These are phyloP conservation scores for Anagrus nilaparvatae DNA, from an alignment of 1,140 invertebrate species.

Conservation along the genomic window DNA sequence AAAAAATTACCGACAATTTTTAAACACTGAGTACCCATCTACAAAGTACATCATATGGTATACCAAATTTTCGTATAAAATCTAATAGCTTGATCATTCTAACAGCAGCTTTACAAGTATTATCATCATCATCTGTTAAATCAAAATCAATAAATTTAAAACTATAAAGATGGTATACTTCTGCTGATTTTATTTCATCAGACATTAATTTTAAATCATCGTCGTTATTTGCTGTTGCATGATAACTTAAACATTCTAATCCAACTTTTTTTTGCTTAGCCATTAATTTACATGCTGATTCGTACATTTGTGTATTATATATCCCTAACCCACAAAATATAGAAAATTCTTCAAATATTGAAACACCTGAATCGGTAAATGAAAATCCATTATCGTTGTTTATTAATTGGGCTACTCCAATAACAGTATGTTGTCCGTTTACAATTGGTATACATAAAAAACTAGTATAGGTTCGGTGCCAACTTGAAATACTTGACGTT, in stretches of 20 bases:
- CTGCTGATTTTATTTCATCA: slow-evolving; percentile 66
- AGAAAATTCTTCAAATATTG: slow-evolving; percentile 90
- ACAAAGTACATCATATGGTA: slow-evolving; percentile 88
- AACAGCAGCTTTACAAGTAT: slow-evolving; percentile 82
- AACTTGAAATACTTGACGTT: no score
- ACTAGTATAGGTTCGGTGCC: slow-evolving; percentile 50
- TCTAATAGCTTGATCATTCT: slow-evolving; percentile 91
- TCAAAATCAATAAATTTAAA: slow-evolving; percentile 86
- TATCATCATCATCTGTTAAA: slow-evolving; percentile 79
- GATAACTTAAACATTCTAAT: slow-evolving; percentile 90
- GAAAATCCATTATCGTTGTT: slow-evolving; percentile 58
- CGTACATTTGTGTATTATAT: slow-evolving; percentile 96
- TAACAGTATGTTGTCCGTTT: slow-evolving; percentile 75
- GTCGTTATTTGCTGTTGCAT: slow-evolving; percentile 84
- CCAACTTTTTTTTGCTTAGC: slow-evolving; percentile 94
- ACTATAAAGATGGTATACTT: slow-evolving; percentile 73
- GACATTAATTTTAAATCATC: slow-evolving; percentile 70
- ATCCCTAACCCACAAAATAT: slow-evolving; percentile 95
- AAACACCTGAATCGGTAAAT: slow-evolving; percentile 51
- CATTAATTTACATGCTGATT: slow-evolving; percentile 91
- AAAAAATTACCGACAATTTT: no score
- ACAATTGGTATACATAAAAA: slow-evolving; percentile 87
- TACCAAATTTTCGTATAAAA: slow-evolving; percentile 82
- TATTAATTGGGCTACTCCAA: slow-evolving; percentile 88
- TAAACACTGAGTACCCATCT: slow-evolving; percentile 92